Evolutionary conservation across 1,140 invertebrate species (phyloP).

Genomic region (Cheumatopsyche charites): DNA sequence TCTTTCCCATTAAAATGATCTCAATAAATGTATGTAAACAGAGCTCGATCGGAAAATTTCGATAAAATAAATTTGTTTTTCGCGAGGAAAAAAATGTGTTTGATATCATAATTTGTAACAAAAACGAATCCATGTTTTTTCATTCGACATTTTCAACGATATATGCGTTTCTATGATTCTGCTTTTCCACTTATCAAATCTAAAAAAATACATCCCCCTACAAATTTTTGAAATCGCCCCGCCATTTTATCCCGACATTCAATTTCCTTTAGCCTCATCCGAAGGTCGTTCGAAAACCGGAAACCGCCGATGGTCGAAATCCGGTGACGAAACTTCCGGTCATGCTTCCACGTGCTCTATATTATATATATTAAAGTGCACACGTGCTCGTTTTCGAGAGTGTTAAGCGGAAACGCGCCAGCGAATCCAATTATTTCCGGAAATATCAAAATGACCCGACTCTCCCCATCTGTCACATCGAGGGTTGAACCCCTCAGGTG

Average conservation of each 20-base stretch:
- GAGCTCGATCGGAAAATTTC: no score
- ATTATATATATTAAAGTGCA: no score
- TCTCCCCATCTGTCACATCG: constrained; percentile 32
- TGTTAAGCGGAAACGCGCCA: constrained; percentile 5
- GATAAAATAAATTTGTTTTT: no score
- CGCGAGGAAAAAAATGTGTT: constrained; percentile 15
- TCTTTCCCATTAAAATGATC: constrained; percentile 19
- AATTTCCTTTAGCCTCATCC: not conserved
- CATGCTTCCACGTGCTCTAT: not conserved
- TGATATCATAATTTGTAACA: not conserved
- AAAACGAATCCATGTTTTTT: not conserved
- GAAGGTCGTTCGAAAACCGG: constrained; percentile 1
- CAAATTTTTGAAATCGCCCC: no score
- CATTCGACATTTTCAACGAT: not conserved
- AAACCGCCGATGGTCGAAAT: not conserved
- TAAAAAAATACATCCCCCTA: no score
- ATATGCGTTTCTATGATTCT: no score
- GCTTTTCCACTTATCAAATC: no score
- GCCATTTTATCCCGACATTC: not conserved
- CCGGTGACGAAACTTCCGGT: not conserved
- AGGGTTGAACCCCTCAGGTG: not conserved
- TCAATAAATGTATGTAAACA: constrained; percentile 25
- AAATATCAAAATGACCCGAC: constrained; percentile 46
- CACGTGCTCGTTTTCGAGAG: constrained; percentile 32
- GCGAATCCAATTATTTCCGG: constrained; percentile 43